Conservation (phyloP, 2,888 invertebrate species). For the Aporophyla lueneburgensis region DNA sequence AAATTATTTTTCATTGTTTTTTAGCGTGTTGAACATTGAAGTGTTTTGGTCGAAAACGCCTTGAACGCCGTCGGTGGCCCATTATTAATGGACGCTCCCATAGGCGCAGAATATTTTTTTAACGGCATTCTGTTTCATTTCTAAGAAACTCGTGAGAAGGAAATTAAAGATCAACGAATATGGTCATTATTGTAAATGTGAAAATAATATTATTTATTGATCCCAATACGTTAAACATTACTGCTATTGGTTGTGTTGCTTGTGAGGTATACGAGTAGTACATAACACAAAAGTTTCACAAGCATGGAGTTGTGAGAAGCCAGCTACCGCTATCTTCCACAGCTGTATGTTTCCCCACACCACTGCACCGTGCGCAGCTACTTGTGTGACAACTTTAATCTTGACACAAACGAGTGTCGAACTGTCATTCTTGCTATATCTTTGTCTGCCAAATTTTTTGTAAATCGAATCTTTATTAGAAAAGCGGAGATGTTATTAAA, state of each 20-base stretch:
- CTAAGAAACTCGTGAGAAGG: neutral
- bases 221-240: too few relatives aligned
- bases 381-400: conserved; percentile 36
- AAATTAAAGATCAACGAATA: neutral
- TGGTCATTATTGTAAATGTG: neutral
- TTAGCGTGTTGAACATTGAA: too few relatives aligned
- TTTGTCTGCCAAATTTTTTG: conserved; percentile 20
- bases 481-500: neutral
- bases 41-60: too few relatives aligned
- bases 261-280: neutral
- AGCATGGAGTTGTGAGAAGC: neutral
- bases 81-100: too few relatives aligned
- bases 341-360: conserved; percentile 25
- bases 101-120: too few relatives aligned
- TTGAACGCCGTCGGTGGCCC: too few relatives aligned
- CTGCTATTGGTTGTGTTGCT: neutral
- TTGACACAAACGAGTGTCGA: conserved; percentile 50
- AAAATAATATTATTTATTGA: neutral
- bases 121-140: too few relatives aligned
- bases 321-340: neutral
- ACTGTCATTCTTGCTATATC: neutral
- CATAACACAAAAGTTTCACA: neutral
- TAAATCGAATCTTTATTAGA: neutral
- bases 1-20: too few relatives aligned
- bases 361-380: conserved; percentile 12